These are phyloP conservation scores for Abrostola triplasia DNA, from an alignment of 2,888 invertebrate species.

Conservation along the genomic window DNA sequence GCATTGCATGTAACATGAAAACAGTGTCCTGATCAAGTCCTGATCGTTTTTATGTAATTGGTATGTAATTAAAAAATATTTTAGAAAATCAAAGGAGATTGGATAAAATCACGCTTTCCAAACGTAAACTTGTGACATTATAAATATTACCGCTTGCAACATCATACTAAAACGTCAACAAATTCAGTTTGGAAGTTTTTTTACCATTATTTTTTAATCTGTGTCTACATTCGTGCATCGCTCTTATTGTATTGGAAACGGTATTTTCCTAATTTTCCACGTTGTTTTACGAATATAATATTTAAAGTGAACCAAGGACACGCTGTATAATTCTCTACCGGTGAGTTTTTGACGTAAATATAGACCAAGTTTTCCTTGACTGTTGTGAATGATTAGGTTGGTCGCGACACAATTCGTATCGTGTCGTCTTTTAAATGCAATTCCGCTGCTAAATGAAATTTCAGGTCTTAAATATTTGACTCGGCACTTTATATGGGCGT, in stretches of 20 bases:
- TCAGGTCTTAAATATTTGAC: conserved; percentile 8
- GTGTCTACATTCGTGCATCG: conserved; percentile 39
- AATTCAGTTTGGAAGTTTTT: conserved; percentile 29
- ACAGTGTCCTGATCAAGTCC: too few species aligned
- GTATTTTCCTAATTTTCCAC: conserved; percentile 44
- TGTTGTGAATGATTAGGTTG: conserved; percentile 23
- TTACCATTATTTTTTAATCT: conserved; percentile 48
- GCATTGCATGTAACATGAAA: too few species aligned
- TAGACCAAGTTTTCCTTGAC: conserved; percentile 4
- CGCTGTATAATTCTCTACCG: conserved; percentile 23
- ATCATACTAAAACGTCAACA: conserved; percentile 37
- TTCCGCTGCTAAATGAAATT: conserved; percentile 20
- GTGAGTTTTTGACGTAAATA: conserved; percentile 45
- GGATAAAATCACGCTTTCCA: too few species aligned
- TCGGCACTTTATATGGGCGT: conserved; percentile 14
- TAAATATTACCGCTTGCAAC: conserved; percentile 25
- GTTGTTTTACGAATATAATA: conserved; percentile 34
- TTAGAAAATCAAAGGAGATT: too few species aligned
- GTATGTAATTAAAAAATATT: too few species aligned
- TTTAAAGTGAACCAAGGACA: conserved; percentile 40
- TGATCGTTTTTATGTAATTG: too few species aligned
- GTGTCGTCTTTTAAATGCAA: conserved; percentile 20
- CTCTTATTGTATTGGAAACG: conserved; percentile 39
- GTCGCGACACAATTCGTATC: conserved; percentile 20
- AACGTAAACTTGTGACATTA: not conserved